Conservation (phyloP, 2,888 invertebrate genomes). For the Pteria penguin region DNA sequence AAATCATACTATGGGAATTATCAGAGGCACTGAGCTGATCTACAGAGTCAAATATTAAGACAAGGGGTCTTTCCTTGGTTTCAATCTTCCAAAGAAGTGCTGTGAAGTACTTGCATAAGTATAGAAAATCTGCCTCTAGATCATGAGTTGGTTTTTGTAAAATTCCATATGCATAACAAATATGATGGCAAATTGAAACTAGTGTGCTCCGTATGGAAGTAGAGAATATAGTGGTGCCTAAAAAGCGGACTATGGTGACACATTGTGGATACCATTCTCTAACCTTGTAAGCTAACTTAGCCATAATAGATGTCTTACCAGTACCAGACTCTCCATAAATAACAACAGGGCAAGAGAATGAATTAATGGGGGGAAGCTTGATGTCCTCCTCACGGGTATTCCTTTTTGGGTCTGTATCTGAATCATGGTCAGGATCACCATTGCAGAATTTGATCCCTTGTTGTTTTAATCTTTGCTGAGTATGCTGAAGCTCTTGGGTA, state of each 20-base stretch:
- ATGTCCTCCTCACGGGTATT: constrained; percentile 43
- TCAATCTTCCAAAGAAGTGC: constrained; percentile 66
- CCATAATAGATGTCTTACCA: constrained; percentile 73
- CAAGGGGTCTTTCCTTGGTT: constrained; percentile 54
- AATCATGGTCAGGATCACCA: constrained; percentile 42
- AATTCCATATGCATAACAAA: constrained; percentile 59
- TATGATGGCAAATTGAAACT: constrained; percentile 61
- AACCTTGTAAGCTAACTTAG: constrained; percentile 56
- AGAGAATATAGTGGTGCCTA: constrained; percentile 67
- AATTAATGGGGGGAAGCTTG: constrained; percentile 32
- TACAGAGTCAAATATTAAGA: constrained; percentile 71
- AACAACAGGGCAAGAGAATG: constrained; percentile 59
- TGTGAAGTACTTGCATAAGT: constrained; percentile 61
- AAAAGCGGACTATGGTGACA: constrained; percentile 63
- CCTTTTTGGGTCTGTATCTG: constrained; percentile 52
- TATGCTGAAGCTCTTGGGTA: constrained; percentile 9
- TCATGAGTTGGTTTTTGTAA: constrained; percentile 55
- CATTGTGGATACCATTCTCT: constrained; percentile 61
- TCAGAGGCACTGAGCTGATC: constrained; percentile 67
- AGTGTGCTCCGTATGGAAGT: constrained; percentile 59
- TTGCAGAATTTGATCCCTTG: constrained; percentile 25
- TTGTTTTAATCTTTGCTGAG: constrained; percentile 8
- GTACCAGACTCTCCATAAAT: constrained; percentile 69
- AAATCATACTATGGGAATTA: constrained; percentile 64
- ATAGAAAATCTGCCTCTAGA: constrained; percentile 60